Conservation (phyloP, 23 tunicate species). For the Clavelina lepadiformis region DNA sequence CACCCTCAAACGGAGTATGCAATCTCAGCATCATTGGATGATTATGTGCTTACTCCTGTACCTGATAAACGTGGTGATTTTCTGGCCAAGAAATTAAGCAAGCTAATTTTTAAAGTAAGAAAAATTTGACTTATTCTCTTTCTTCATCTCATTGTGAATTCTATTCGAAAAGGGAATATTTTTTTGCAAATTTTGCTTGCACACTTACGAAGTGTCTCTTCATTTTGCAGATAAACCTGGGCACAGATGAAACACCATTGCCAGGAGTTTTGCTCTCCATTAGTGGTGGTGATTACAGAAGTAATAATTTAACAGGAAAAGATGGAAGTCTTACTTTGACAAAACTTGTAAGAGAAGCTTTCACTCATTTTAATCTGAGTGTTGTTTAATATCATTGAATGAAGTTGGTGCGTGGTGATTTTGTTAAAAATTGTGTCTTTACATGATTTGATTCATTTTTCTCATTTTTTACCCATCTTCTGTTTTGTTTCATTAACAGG, state of each 20-base stretch:
- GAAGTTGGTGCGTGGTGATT: too few species aligned
- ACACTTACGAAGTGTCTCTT: not conserved
- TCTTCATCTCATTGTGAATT: not conserved
- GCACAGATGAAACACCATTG: slow-evolving; percentile 25
- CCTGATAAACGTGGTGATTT: slow-evolving; percentile 43
- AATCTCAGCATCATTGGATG: slow-evolving; percentile 53
- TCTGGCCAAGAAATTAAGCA: slow-evolving; percentile 71
- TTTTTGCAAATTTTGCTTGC: not conserved
- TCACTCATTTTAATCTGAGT: too few species aligned
- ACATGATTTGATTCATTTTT: too few species aligned
- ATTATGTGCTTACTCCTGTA: slow-evolving; percentile 47
- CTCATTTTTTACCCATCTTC: too few species aligned
- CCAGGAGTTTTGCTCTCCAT: slow-evolving; percentile 68
- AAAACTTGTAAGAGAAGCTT: slow-evolving; percentile 60
- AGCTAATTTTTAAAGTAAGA: slow-evolving; percentile 55
- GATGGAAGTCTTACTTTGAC: slow-evolving; percentile 41
- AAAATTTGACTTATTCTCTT: too few species aligned
- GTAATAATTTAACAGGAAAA: slow-evolving; percentile 60
- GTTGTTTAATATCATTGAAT: too few species aligned
- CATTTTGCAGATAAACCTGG: slow-evolving; percentile 19
- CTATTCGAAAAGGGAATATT: not conserved
- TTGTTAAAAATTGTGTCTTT: too few species aligned
- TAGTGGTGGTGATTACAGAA: slow-evolving; percentile 76
- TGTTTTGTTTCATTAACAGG: too few species aligned
- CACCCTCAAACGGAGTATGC: slow-evolving; percentile 49